These are phyloP conservation scores for Psilopsiagon aymara DNA, from an alignment of 2,113 vertebrate genomes.

Conservation along the genomic window DNA sequence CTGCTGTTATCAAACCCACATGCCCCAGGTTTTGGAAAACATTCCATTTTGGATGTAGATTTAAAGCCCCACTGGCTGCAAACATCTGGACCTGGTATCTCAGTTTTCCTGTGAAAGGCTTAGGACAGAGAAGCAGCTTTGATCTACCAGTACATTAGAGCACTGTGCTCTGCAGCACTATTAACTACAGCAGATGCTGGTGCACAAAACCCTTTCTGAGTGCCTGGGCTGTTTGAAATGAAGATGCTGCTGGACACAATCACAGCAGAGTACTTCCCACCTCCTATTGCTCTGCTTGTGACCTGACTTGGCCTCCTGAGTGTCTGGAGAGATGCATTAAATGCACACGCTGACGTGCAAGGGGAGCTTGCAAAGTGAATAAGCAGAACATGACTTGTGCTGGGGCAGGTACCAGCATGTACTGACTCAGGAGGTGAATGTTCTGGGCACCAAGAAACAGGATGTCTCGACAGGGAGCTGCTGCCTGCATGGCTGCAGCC, in stretches of 20 bases:
- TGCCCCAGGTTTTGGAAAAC: not conserved
- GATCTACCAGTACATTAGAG: not conserved
- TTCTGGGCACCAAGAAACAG: not conserved
- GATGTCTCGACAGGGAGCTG: not conserved
- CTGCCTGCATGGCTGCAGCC: rapidly evolving
- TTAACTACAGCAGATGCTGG: not conserved
- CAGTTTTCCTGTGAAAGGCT: not conserved
- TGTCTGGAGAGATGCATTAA: not conserved
- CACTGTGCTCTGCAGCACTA: not conserved
- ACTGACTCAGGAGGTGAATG: not conserved
- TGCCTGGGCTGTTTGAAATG: not conserved
- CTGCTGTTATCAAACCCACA: constrained; percentile 13
- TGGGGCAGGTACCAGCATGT: not conserved
- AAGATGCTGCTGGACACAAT: not conserved
- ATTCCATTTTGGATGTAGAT: not conserved
- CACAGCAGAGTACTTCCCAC: not conserved
- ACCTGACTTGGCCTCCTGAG: not conserved
- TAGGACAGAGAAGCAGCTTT: not conserved
- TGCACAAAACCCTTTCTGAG: rapidly evolving
- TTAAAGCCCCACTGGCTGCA: not conserved
- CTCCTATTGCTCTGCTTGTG: not conserved
- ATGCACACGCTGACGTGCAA: rapidly evolving
- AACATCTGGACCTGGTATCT: constrained; percentile 33
- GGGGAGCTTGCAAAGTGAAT: not conserved
- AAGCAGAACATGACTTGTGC: not conserved